phyloP scores from a whole-genome alignment of 2,797 vertebrate genomes.

The Macropus fuliginosus region DNA sequence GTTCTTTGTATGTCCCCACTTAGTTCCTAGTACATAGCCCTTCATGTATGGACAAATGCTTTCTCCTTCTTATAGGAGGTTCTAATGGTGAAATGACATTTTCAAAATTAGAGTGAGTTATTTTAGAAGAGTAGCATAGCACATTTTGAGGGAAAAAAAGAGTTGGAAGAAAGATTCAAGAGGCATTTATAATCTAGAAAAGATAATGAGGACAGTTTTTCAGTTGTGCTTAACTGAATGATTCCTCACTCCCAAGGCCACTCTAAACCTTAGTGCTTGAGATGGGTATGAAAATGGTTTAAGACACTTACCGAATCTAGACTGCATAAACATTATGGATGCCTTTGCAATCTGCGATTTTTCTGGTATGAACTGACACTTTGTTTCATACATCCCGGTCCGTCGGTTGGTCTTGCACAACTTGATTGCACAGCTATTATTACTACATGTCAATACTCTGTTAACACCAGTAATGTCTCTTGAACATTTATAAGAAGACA shows the following conservation, averaged over 20 bases:
- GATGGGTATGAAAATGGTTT: not conserved
- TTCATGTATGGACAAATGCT: not conserved
- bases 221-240: not conserved
- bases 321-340: slow-evolving; percentile 85
- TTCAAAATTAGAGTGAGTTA: slow-evolving; percentile 27
- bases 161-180: not conserved
- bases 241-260: not conserved
- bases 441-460: slow-evolving; percentile 61
- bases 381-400: slow-evolving; percentile 77
- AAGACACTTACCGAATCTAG: slow-evolving; percentile 82
- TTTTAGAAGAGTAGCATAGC: not conserved
- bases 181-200: slow-evolving; percentile 5
- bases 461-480: slow-evolving; percentile 74
- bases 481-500: slow-evolving; percentile 80
- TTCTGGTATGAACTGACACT: slow-evolving; percentile 83
- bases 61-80: not conserved
- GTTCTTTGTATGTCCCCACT: not conserved
- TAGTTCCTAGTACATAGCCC: not conserved
- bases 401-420: slow-evolving; percentile 66
- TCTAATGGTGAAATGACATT: not conserved
- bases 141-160: slow-evolving; percentile 1
- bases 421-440: slow-evolving; percentile 37
- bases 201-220: not conserved
- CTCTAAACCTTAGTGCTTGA: slow-evolving; percentile 19
- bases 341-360: slow-evolving; percentile 67